Base-by-base conservation (phyloP, 2,888 invertebrate genomes). In the Clistopyga incitator region DNA sequence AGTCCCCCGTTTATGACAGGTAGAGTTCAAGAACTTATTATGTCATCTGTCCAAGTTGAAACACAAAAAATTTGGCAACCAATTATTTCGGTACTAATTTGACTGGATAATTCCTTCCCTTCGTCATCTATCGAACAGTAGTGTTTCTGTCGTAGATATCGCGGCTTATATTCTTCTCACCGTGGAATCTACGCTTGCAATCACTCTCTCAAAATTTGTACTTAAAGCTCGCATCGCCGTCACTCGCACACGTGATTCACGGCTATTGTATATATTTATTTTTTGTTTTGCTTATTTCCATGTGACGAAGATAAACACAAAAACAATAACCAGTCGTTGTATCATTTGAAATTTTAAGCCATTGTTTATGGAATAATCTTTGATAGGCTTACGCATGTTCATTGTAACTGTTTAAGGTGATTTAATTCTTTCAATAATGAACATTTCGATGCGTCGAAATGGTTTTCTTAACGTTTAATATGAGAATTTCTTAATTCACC, bases 241-340 rank as follows among this genome's bases (percentile, higher is more conserved):
- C 13, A 23, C 8, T 45, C 42, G 8, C 29, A 23, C 20, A 23
- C 50, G 4, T 42, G 50, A 52, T 38, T 23, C n/a, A 52, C 20
- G 64, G 25, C 20, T 74, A 20, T 59, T 56, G 56, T 52, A 52
- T 45, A 65, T 59, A 56, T 61, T 68, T 18, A 18, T 38, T 64
- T 67, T 50, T 64, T 18, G n/a, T 47, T 72, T 77, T 23, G 87
- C 88, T 88, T 90, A 87, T 89, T 90, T 90, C 88, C 88, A 90
- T 89, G 89, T 88, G 87, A 85, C 77, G 82, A 86, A 74, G 88
- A 86, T 89, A 87, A 89, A 87, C 85, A 86, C 84, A 29, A 84
- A 75, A 34, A 38, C 38, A 10, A 38, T 65, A 50, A 67, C 29
- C 42, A 25, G 34, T 71, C 59, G 61, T 52, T 34, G 45, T 2